These are phyloP conservation scores for Eciton burchellii DNA, from an alignment of 1,140 invertebrate genomes.

Conservation along the genomic window DNA sequence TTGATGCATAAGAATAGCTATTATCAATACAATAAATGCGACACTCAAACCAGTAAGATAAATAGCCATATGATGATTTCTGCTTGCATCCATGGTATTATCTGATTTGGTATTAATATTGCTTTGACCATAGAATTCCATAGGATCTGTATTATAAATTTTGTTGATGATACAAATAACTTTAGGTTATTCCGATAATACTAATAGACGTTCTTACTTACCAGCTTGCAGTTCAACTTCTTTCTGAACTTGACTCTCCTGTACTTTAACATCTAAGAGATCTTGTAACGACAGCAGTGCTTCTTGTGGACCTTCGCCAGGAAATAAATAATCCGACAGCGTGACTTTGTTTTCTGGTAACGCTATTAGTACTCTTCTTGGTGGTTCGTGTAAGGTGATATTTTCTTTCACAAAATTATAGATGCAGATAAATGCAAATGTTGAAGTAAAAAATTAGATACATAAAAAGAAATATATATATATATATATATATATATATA, in stretches of 20 bases:
- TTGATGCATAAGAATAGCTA: slow-evolving; percentile 87
- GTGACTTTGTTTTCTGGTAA: slow-evolving; percentile 88
- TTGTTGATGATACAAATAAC: slow-evolving; percentile 27
- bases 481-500: slow-evolving; percentile 40
- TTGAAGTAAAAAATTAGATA: slow-evolving; percentile 33
- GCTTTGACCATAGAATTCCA: slow-evolving; percentile 88
- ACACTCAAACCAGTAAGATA: slow-evolving; percentile 86
- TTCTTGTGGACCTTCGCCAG: slow-evolving; percentile 92
- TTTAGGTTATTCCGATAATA: slow-evolving; percentile 47
- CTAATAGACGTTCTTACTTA: slow-evolving; percentile 67
- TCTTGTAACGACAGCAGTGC: slow-evolving; percentile 90
- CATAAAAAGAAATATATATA: too few relatives aligned
- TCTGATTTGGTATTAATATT: slow-evolving; percentile 85
- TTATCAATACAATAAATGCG: slow-evolving; percentile 86
- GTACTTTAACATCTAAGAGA: slow-evolving; percentile 90
- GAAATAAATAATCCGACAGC: slow-evolving; percentile 94
- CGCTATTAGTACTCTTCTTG: slow-evolving; percentile 90
- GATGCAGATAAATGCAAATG: slow-evolving; percentile 51
- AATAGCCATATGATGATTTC: slow-evolving; percentile 86
- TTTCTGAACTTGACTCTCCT: slow-evolving; percentile 88
- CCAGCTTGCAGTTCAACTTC: slow-evolving; percentile 89
- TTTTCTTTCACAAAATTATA: slow-evolving; percentile 83
- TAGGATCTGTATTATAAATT: slow-evolving; percentile 86
- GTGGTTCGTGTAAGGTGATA: slow-evolving; percentile 92
- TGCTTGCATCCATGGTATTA: slow-evolving; percentile 83